Percentiles rank a stretch among this genome's conserved stretches.
phyloP scores from a whole-genome alignment of 2,797 vertebrate species.

The Pseudomugil tenellus region DNA sequence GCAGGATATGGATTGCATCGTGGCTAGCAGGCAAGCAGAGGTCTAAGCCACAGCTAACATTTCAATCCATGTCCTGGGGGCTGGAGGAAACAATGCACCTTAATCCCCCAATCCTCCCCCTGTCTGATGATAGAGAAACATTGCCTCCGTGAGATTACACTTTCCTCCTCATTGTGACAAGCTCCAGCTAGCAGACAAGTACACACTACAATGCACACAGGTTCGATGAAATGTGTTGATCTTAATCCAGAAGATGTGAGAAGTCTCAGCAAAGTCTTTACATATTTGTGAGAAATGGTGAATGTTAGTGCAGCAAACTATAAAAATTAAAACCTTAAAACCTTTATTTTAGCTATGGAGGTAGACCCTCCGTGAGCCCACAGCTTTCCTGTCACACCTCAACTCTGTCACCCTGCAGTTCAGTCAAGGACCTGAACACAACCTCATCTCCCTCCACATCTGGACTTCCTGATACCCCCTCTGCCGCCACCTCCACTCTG shows the following conservation, averaged over 20 bases:
- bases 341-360: too few relatives aligned
- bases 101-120: constrained; percentile 72
- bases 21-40: constrained; percentile 39
- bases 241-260: constrained; percentile 44
- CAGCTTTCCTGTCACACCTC: too few relatives aligned
- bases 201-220: constrained; percentile 8
- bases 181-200: constrained; percentile 35
- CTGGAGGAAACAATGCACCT: constrained; percentile 71
- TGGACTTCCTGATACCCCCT: too few relatives aligned
- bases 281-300: constrained; percentile 13
- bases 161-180: constrained; percentile 46
- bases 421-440: too few relatives aligned
- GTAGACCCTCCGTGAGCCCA: too few relatives aligned
- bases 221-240: constrained; percentile 28
- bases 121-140: constrained; percentile 69
- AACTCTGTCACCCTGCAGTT: too few relatives aligned
- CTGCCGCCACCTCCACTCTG: too few relatives aligned
- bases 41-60: constrained; percentile 65
- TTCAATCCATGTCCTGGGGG: constrained; percentile 72
- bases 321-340: neutral
- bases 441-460: too few relatives aligned
- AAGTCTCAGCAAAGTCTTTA: constrained; percentile 38
- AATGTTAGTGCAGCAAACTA: constrained; percentile 25
- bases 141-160: constrained; percentile 66
- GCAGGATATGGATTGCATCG: constrained; percentile 47